Evolutionary conservation across 2,797 vertebrate species (phyloP), one percentile per base, ranked within the genome.

Genomic region (Eulemur albifrons): DNA sequence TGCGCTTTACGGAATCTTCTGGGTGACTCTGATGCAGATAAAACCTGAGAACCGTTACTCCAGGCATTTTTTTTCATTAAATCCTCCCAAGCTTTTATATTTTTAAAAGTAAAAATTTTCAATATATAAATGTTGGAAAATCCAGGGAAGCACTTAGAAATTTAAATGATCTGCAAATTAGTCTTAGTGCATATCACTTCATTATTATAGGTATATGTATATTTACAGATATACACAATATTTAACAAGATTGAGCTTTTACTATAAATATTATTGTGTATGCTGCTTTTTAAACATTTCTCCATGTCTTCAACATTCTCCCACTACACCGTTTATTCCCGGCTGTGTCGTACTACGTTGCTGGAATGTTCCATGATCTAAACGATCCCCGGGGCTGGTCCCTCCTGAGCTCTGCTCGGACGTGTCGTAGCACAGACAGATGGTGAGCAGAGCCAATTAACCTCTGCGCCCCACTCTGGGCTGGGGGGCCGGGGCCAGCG

Each of bases 361-460:
- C 5, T 17, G 84, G 73, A 59, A 43, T 7, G 18, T 38, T 10
- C 23, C 12, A 1, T 25, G 4, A 97, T 98, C 95, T 93, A 97
- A 97, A 96, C 97, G 95, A 85, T 97, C 96, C 97, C 94, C 97
- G 95, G 97, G 98, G 98, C 94, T 98, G 98, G 98, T 93, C 97
- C 94, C 98, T 97, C 98, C 98, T 94, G 96, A 97, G 86, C 97
- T 98, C 98, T 98, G 98, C 97, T 97, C 95, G 45, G 91, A 63
- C 97, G 98, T 93, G 96, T 98, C 98, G 96, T 72, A 76, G 98
- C 95, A 97, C 94, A 98, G 99, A 98, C 99, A 99, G 99, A 99
- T 99, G 99, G 99, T 99, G 99, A 98, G 98, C 97, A 95, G 98
- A 99, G 99, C 98, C 98, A 99, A 99, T 99, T 99, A 99, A 99